These are phyloP conservation scores for Drosophila pullipes DNA, from an alignment of 2,888 invertebrate species.

Conservation along the genomic window DNA sequence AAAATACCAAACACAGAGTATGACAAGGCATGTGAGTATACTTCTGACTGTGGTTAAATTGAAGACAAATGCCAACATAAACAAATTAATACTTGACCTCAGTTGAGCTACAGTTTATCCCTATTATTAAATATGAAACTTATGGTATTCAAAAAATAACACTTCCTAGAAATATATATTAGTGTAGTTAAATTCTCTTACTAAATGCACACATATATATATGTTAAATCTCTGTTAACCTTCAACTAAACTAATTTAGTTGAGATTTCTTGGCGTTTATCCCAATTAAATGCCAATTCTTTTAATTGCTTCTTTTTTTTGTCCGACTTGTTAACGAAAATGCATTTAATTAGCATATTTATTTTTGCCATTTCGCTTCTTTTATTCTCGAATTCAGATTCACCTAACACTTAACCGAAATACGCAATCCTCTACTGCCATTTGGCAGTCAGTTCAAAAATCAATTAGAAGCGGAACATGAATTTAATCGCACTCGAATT, in stretches of 20 bases:
- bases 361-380: not conserved
- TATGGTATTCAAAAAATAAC: not conserved
- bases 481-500: constrained; percentile 18
- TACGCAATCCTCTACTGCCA: not conserved
- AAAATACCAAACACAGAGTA: constrained; percentile 16
- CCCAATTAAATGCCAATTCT: not conserved
- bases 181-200: not conserved
- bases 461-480: constrained; percentile 34
- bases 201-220: not conserved
- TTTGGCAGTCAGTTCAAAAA: constrained; percentile 28
- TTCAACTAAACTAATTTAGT: not conserved
- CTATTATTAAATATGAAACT: not conserved
- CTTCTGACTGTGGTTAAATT: not conserved
- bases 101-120: not conserved
- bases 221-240: not conserved
- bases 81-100: too few species aligned
- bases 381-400: not conserved
- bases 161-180: not conserved
- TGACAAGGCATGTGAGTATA: not conserved
- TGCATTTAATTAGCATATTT: not conserved
- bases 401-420: not conserved
- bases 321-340: not conserved
- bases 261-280: not conserved
- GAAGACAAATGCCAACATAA: not conserved
- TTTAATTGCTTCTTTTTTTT: not conserved